Evolutionary conservation across 1,140 invertebrate species (phyloP).

Genomic region (Paralvinella palmiformis): DNA sequence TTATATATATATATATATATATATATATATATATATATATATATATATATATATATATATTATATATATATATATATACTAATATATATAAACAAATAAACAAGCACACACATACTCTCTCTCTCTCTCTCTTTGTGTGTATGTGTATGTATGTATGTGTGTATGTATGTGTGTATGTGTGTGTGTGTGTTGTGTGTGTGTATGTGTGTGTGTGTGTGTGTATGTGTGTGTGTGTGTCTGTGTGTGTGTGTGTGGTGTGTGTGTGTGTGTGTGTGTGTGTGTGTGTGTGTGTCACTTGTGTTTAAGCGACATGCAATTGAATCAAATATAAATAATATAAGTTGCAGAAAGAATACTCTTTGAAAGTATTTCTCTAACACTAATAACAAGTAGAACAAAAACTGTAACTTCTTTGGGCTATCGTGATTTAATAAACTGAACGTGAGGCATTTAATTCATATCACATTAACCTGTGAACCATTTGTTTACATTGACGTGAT

Average conservation of each 20-base stretch:
- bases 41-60: constrained; percentile 4
- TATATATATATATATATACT: constrained; percentile 11
- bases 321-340: neutral
- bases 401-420: neutral
- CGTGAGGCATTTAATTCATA: no score
- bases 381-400: neutral
- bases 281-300: neutral
- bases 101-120: no score
- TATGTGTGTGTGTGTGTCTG: constrained; percentile 8
- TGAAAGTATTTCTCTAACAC: neutral
- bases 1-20: neutral
- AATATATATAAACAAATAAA: neutral
- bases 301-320: no score
- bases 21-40: neutral
- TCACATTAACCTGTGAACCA: no score
- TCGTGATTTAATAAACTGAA: neutral
- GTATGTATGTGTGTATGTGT: constrained; percentile 12
- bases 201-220: constrained; percentile 6
- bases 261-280: neutral
- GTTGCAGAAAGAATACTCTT: neutral
- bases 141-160: constrained; percentile 10
- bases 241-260: neutral
- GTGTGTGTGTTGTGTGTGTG: constrained; percentile 6
- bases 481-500: no score
- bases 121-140: constrained; percentile 10